These are phyloP conservation scores for Enteromius paludinosus DNA, from an alignment of 2,797 vertebrate species.

Conservation along the genomic window DNA sequence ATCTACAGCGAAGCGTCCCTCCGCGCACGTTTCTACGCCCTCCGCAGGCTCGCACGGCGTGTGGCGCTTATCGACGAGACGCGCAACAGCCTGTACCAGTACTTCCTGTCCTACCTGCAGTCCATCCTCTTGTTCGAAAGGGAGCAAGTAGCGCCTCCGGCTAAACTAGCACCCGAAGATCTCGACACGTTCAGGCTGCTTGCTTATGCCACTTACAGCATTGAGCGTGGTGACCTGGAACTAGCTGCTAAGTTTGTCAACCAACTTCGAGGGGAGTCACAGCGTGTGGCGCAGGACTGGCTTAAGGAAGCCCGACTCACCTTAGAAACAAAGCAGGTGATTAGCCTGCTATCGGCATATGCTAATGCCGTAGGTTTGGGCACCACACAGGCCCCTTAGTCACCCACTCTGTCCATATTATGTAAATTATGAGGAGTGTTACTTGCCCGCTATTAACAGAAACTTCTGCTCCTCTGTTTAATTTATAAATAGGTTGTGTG, in stretches of 20 bases:
- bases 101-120: conserved; percentile 94
- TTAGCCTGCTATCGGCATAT: conserved; percentile 89
- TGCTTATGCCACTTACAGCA: conserved; percentile 90
- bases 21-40: conserved; percentile 83
- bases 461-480: conserved; percentile 38
- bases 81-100: conserved; percentile 93
- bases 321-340: conserved; percentile 91
- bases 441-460: conserved; percentile 38
- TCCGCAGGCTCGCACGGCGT: conserved; percentile 86
- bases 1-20: conserved; percentile 93
- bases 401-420: not conserved
- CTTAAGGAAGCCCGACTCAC: conserved; percentile 90
- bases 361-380: conserved; percentile 93
- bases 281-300: conserved; percentile 93
- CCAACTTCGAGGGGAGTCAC: conserved; percentile 90
- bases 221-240: conserved; percentile 95
- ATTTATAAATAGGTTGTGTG: conserved; percentile 54
- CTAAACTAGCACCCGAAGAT: conserved; percentile 82
- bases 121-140: conserved; percentile 88
- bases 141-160: conserved; percentile 83
- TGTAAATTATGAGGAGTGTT: conserved; percentile 41
- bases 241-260: conserved; percentile 95
- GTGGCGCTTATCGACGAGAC: conserved; percentile 94
- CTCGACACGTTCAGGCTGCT: conserved; percentile 91
- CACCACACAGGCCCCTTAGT: conserved; percentile 87